A percentile compares a stretch with the other conserved stretches of the same genome.
phyloP scores from a whole-genome alignment of 2,113 vertebrate species.

The Mystacornis crossleyi region DNA sequence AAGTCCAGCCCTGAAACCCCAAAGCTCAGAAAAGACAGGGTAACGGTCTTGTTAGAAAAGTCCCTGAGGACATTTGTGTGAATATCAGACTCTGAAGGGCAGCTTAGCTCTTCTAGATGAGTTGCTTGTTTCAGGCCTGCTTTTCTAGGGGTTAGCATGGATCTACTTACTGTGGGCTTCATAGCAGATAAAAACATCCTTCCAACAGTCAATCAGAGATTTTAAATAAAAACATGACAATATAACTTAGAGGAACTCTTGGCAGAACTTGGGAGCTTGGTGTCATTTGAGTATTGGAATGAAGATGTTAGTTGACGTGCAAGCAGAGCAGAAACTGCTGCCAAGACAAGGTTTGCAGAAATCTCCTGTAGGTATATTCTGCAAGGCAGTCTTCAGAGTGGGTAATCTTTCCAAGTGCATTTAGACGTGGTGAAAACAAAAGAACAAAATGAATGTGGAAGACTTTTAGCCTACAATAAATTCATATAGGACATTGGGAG shows the following conservation, averaged over 20 bases:
- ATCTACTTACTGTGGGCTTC: not conserved
- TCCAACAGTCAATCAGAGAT: not conserved
- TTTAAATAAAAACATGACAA: conserved; percentile 19
- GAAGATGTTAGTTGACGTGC: not conserved
- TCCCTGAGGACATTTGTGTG: not conserved
- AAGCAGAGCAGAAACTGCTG: conserved; percentile 2
- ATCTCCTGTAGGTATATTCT: not conserved
- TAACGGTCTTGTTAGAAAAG: conserved; percentile 38
- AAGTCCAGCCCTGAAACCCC: conserved; percentile 1
- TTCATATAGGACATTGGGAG: not conserved
- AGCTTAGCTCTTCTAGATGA: not conserved
- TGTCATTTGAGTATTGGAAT: not conserved
- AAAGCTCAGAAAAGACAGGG: conserved; percentile 33
- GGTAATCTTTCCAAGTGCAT: not conserved
- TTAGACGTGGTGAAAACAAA: not conserved
- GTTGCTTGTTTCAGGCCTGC: not conserved
- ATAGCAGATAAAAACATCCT: not conserved
- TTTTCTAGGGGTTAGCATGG: not conserved
- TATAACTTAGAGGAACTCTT: not conserved
- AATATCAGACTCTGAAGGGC: conserved; percentile 41
- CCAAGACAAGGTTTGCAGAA: not conserved
- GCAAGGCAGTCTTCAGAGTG: not conserved
- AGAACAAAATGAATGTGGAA: not conserved
- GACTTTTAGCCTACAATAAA: not conserved
- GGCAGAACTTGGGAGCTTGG: not conserved